These are phyloP conservation scores for Sisyra terminalis DNA, from an alignment of 2,888 invertebrate genomes.

Conservation along the genomic window DNA sequence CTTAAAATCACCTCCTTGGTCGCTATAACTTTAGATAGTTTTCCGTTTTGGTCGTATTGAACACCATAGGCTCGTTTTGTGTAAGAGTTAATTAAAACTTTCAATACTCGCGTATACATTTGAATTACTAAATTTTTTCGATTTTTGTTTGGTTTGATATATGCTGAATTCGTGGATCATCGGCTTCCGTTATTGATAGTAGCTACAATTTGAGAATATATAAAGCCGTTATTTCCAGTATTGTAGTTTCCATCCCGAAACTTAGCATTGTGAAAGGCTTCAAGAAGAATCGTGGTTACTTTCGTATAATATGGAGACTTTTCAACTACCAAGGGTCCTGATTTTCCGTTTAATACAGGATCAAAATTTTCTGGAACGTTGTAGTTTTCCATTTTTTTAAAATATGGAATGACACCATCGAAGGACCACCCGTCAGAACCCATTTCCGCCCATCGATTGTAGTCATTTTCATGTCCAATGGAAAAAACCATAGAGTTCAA, in stretches of 20 bases:
- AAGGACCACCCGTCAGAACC: slow-evolving; percentile 70
- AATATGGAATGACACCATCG: slow-evolving; percentile 54
- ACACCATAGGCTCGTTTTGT: slow-evolving; percentile 41
- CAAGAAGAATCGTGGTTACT: slow-evolving; percentile 37
- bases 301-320: slow-evolving; percentile 28
- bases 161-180: slow-evolving; percentile 50
- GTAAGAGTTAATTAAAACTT: slow-evolving; percentile 35
- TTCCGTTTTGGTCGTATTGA: slow-evolving; percentile 34
- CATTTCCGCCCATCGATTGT: slow-evolving; percentile 54
- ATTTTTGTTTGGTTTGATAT: slow-evolving; percentile 33
- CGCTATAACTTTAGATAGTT: slow-evolving; percentile 35
- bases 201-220: slow-evolving; percentile 37
- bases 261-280: slow-evolving; percentile 42
- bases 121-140: slow-evolving; percentile 40
- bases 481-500: slow-evolving; percentile 72
- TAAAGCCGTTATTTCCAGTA: slow-evolving; percentile 41
- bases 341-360: slow-evolving; percentile 33
- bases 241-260: slow-evolving; percentile 43
- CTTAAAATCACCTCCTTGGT: slow-evolving; percentile 57
- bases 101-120: slow-evolving; percentile 40
- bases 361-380: slow-evolving; percentile 37
- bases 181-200: slow-evolving; percentile 48
- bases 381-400: slow-evolving; percentile 60
- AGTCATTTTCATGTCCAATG: slow-evolving; percentile 52
- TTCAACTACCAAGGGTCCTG: slow-evolving; percentile 39